A percentile compares a stretch with the other conserved stretches of the same genome.
Conservation (phyloP, 2,797 vertebrate genomes). For the Lithobates pipiens region DNA sequence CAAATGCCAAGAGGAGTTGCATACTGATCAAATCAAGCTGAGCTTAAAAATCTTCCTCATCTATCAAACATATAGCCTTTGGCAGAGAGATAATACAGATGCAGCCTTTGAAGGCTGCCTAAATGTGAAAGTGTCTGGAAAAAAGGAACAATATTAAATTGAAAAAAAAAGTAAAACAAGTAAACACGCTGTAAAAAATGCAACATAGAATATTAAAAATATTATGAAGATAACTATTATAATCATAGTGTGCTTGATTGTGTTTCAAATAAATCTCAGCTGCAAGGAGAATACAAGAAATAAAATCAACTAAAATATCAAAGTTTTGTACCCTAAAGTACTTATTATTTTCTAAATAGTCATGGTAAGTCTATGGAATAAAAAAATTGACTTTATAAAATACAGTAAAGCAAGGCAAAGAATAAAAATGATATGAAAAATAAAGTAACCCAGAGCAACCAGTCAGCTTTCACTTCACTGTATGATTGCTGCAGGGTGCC, state of each 20-base stretch:
- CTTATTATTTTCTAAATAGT: not conserved
- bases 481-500: not conserved
- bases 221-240: not conserved
- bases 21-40: constrained; percentile 48
- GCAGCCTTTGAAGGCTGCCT: not conserved
- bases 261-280: not conserved
- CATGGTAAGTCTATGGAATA: not conserved
- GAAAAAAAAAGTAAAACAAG: not conserved
- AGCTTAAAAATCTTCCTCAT: constrained; percentile 39
- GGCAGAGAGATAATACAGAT: constrained; percentile 39
- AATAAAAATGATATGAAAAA: not conserved
- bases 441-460: not conserved
- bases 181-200: not conserved
- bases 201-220: not conserved
- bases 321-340: not conserved
- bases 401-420: not conserved
- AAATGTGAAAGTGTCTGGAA: not conserved
- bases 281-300: not conserved
- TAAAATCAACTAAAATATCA: not conserved
- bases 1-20: constrained; percentile 26
- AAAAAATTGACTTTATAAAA: not conserved
- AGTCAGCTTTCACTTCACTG: not conserved
- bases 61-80: constrained; percentile 43
- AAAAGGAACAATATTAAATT: not conserved
- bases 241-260: not conserved